Percentiles rank a stretch among this genome's conserved stretches.
Evolutionary conservation across 2,797 vertebrate species (phyloP).

Genomic region (Hipposideros larvatus): DNA sequence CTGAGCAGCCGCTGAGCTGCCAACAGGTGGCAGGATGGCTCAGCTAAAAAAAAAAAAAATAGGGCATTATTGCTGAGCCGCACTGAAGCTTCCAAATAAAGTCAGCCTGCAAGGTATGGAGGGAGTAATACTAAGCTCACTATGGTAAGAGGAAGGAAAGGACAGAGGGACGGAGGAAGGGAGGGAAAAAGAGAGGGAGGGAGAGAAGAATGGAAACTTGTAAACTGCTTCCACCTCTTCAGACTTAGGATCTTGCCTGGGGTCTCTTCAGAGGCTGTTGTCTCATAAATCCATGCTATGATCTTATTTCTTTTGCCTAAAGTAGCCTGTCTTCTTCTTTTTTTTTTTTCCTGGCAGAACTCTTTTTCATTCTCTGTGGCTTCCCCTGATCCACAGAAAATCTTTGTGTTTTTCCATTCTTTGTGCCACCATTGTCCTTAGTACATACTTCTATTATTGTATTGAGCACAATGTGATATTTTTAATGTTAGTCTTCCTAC

Average conservation of each 20-base stretch:
- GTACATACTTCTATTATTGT: neutral
- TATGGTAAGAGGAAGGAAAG: neutral
- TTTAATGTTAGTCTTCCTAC: neutral
- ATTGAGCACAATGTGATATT: neutral
- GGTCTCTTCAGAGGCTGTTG: neutral
- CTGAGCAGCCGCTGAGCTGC: too few relatives aligned
- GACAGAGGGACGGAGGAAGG: neutral
- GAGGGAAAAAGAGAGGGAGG: too few relatives aligned
- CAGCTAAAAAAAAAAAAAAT: neutral
- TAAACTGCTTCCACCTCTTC: neutral
- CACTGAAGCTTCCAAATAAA: neutral
- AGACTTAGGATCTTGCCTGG: neutral
- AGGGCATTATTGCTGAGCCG: neutral
- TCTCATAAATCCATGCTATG: neutral
- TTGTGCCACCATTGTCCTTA: neutral
- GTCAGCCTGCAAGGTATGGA: neutral
- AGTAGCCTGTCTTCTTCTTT: neutral
- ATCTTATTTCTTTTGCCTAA: conserved; percentile 24
- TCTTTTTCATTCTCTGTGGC: neutral
- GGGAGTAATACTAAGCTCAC: neutral
- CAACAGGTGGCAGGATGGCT: too few relatives aligned
- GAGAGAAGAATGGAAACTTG: neutral
- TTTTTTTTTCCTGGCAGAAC: neutral
- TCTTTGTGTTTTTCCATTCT: neutral
- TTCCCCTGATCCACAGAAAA: neutral